Evolutionary conservation across 2,888 invertebrate species (phyloP), one percentile per base, ranked within the genome.

Genomic region (Platycheirus rosarum): DNA sequence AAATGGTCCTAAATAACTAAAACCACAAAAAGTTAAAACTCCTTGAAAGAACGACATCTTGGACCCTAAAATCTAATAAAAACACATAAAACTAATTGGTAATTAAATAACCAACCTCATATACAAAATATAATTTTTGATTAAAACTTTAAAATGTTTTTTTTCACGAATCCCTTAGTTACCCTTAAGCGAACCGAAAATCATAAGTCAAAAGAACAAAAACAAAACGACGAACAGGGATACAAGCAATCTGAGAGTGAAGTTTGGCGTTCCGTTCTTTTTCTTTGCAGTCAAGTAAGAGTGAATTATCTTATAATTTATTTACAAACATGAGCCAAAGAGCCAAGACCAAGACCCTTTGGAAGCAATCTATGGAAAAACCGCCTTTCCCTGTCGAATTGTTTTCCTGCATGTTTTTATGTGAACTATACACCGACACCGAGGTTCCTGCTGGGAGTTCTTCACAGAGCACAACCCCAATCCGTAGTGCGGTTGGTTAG

Each of bases 221-320:
- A 29, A 23, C n/a, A 13, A 37, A 44, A 32, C 7, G 18, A 60
- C 60, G 44, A 42, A 60, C 44, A 42, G 60, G 60, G 16, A 40
- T 42, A 9, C 32, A 4, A 13, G 13, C 44, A 44, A 32, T 69
- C 55, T 49, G 48, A 32, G 53, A 32, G 11, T 32, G 23, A 66
- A 46, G 46, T 70, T 75, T 32, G 42, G 9, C 57, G 42, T 51
- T 69, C 48, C 37, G n/a, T n/a, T n/a, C n/a, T n/a, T n/a, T 35
- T n/a, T 26, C 35, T 62, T 48, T 20, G 26, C 42, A 42, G 44
- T 26, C 57, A 55, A 68, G 14, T 42, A 37, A 60, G 26, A 57
- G 40, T 42, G 55, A 78, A 32, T 40, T 68, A 79, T 74, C 79
- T 79, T 69, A 79, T 79, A 75, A 79, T 79, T 75, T 75, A 79